Percentiles rank a stretch among this genome's conserved stretches.
Conservation (phyloP, 2,113 vertebrate species). For the Takifugu bimaculatus region DNA sequence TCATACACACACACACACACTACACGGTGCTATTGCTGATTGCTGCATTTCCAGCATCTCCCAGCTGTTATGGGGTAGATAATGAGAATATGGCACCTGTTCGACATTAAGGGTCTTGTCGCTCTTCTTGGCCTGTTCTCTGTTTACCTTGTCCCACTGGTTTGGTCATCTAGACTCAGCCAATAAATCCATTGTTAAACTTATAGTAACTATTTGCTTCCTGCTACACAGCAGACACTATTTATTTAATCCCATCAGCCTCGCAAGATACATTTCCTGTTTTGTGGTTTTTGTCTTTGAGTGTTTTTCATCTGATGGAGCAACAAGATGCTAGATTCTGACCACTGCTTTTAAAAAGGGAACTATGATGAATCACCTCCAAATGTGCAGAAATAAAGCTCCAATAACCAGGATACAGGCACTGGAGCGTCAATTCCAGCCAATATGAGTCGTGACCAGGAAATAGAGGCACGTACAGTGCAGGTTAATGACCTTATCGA, state of each 20-base stretch:
- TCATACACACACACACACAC: slow-evolving; percentile 2
- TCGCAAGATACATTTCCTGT: not conserved
- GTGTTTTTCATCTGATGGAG: too few species aligned
- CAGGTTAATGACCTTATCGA: too few species aligned
- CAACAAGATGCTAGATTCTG: too few species aligned
- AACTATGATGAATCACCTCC: too few species aligned
- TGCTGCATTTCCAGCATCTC: slow-evolving; percentile 43
- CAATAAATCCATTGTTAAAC: slow-evolving; percentile 7
- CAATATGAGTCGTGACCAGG: too few species aligned
- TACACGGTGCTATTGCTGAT: slow-evolving; percentile 39
- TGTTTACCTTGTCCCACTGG: slow-evolving; percentile 39
- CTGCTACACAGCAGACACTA: not conserved
- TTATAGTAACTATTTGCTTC: slow-evolving; percentile 11
- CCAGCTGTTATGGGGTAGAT: slow-evolving; percentile 59
- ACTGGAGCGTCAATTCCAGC: too few species aligned
- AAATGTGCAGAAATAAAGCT: too few species aligned
- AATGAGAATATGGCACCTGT: slow-evolving; percentile 61
- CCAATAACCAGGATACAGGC: too few species aligned
- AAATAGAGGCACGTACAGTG: too few species aligned
- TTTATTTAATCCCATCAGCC: slow-evolving; percentile 5
- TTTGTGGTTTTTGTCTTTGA: not conserved
- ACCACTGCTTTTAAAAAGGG: too few species aligned
- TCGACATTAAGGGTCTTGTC: slow-evolving; percentile 59
- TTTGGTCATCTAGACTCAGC: slow-evolving; percentile 33
- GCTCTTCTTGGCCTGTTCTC: slow-evolving; percentile 39